Base-by-base conservation (phyloP, 2,888 invertebrate species). In the Selenia dentaria region DNA sequence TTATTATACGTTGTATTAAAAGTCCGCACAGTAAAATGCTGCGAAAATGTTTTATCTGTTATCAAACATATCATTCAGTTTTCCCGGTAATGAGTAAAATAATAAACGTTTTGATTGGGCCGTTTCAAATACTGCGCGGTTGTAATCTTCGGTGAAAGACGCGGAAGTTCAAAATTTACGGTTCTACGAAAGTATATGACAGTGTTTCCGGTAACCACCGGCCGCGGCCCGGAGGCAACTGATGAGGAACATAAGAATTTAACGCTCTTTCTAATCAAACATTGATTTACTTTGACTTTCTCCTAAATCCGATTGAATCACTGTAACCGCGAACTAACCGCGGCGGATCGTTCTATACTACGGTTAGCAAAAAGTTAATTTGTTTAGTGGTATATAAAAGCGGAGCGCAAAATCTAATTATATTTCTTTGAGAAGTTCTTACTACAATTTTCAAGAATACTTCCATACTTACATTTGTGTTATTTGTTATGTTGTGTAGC, bases 281-380 rank as follows among this genome's bases (percentile, higher is more conserved):
- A 68, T 70, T 64, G 76, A 77, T 74, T 74, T 66, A 62, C 58
- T 67, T 53, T 59, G 62, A 76, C 82, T 82, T 82, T 82, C 82
- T 69, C 79, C 68, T 67, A 74, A 78, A 78, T 70, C 66, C 54
- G 54, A 62, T 63, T 56, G 53, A 57, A 59, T 58, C 46, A 39
- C 37, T 11, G 29, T 42, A 50, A 22, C 36, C 34, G 43, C 41
- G 37, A 24, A 25, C 25, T 36, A 41, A 39, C 45, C 32, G 40
- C 29, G 20, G 20, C 25, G 26, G 9, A 37, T 25, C 36, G 37
- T 36, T 52, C 38, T 37, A 16, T 16, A 16, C 50, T 44, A 41
- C 47, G 45, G 38, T 16, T 32, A 10, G 40, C 27, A 35, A 41
- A 46, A 35, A 38, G 10, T 35, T 5, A 12, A 27, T 20, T 31